Percentiles rank a stretch among this genome's conserved stretches.
These are phyloP conservation scores for Gandaritis pyraliata DNA, from an alignment of 2,888 invertebrate species.

Conservation along the genomic window DNA sequence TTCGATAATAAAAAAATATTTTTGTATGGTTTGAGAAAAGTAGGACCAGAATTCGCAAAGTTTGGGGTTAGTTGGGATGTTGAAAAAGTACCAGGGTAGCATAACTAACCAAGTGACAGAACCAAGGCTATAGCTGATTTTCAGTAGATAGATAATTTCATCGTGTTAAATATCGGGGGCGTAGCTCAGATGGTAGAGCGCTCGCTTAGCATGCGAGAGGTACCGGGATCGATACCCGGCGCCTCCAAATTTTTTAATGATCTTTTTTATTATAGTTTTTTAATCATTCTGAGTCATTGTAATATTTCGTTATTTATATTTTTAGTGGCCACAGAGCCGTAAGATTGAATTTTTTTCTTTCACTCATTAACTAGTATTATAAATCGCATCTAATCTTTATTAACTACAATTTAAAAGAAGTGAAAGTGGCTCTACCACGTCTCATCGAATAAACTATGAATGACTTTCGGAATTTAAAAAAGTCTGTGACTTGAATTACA, in stretches of 20 bases:
- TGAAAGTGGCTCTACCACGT: background rate
- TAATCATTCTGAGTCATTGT: too few species aligned
- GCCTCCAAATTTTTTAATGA: conserved; percentile 65
- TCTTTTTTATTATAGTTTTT: conserved; percentile 1
- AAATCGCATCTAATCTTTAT: background rate
- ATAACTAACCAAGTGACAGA: too few species aligned
- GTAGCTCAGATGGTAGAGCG: conserved; percentile 85
- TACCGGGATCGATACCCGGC: conserved; percentile 85
- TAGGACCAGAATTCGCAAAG: too few species aligned
- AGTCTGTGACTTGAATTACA: background rate
- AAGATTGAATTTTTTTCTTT: too few species aligned
- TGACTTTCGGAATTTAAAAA: background rate
- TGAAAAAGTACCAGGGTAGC: too few species aligned
- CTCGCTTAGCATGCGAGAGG: conserved; percentile 85
- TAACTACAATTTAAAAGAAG: background rate
- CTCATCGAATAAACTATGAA: background rate
- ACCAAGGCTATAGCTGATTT: background rate
- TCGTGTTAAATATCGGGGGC: conserved; percentile 60
- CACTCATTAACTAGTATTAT: too few species aligned
- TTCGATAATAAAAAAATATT: too few species aligned
- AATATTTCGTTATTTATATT: too few species aligned
- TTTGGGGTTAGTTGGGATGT: too few species aligned
- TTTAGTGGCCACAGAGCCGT: too few species aligned
- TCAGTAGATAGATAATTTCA: conserved; percentile 7
- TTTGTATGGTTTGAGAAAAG: too few species aligned